Conservation (phyloP, 1,140 invertebrate genomes). For the Neuroterus valhalla region DNA sequence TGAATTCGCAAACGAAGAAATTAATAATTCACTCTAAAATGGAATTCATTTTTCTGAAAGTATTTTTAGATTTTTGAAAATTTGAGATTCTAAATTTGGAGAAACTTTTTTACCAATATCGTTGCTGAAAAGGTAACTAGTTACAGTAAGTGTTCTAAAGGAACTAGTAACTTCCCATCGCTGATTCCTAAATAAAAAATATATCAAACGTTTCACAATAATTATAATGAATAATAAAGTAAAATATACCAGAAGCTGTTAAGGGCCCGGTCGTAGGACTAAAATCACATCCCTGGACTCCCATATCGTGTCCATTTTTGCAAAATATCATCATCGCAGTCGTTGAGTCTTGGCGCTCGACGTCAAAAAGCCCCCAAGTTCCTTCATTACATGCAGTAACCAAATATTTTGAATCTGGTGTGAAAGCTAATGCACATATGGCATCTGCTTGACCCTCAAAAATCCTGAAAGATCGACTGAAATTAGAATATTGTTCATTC, state of each 20-base stretch:
- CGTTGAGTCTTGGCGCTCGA: slow-evolving; percentile 19
- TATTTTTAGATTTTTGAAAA: too few species aligned
- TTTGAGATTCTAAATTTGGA: too few species aligned
- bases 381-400: slow-evolving; percentile 81
- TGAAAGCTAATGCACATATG: slow-evolving; percentile 79
- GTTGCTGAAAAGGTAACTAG: too few species aligned
- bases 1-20: too few species aligned
- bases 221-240: neutral
- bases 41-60: too few species aligned
- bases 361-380: slow-evolving; percentile 74
- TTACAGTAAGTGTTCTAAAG: too few species aligned
- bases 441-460: slow-evolving; percentile 77
- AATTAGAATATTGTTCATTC: slow-evolving; percentile 4
- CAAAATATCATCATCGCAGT: slow-evolving; percentile 53
- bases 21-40: too few species aligned
- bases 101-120: too few species aligned
- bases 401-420: slow-evolving; percentile 79
- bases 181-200: too few species aligned
- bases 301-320: slow-evolving; percentile 83
- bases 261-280: slow-evolving; percentile 73
- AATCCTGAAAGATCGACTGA: slow-evolving; percentile 60
- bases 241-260: slow-evolving; percentile 52
- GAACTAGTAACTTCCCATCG: too few species aligned
- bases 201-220: too few species aligned
- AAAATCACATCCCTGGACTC: slow-evolving; percentile 82